Evolutionary conservation across 2,888 invertebrate genomes (phyloP).

Genomic region (Acanthopleura granulata): DNA sequence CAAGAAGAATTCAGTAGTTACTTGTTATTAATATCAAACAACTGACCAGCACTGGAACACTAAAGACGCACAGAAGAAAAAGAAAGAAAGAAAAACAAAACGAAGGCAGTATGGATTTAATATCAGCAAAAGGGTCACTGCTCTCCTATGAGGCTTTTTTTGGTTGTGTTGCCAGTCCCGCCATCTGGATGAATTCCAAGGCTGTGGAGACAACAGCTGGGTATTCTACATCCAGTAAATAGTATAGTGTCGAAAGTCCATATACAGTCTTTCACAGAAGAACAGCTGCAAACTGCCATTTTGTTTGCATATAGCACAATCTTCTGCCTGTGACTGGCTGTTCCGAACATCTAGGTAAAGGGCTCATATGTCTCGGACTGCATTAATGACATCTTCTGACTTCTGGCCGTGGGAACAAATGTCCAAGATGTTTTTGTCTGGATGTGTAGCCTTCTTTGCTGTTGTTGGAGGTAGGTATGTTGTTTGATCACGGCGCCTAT

Average conservation of each 20-base stretch:
- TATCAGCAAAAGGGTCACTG: neutral
- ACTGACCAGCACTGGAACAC: no score
- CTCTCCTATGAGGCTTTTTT: neutral
- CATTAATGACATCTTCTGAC: neutral
- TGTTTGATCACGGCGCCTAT: neutral
- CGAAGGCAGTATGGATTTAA: no score
- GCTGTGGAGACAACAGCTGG: neutral
- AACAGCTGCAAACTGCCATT: neutral
- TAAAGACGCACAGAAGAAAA: no score
- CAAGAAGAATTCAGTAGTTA: no score
- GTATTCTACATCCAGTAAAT: neutral
- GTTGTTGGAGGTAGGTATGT: neutral
- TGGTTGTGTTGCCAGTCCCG: neutral
- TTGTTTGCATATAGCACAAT: neutral
- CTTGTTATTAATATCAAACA: no score
- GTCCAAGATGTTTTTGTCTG: neutral
- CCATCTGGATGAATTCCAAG: neutral
- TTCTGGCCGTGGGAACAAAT: neutral
- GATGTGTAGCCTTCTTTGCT: neutral
- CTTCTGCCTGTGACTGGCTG: neutral
- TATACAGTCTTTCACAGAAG: neutral
- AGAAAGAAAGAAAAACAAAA: no score
- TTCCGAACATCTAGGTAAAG: neutral
- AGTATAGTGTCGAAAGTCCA: neutral
- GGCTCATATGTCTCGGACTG: neutral